Evolutionary conservation across 2,888 invertebrate genomes (phyloP).

Genomic region (Creontiades dilutus): DNA sequence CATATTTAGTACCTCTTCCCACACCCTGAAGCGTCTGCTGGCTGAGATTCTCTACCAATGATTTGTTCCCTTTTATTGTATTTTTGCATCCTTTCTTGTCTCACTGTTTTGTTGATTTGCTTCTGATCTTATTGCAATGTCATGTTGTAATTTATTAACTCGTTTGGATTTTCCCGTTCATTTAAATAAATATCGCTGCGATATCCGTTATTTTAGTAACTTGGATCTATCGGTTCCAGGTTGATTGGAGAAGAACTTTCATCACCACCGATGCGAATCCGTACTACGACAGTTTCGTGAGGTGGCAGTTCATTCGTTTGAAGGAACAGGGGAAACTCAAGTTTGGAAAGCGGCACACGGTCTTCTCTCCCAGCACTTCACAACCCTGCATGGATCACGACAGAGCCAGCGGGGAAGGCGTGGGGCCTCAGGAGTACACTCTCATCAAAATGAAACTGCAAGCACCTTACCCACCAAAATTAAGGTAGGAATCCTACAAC

Average conservation of each 20-base stretch:
- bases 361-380: constrained; percentile 96
- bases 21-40: too few species aligned
- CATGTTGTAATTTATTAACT: too few species aligned
- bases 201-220: neutral
- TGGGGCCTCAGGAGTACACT: constrained; percentile 98
- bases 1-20: too few species aligned
- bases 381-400: constrained; percentile 99
- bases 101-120: too few species aligned
- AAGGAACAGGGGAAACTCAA: constrained; percentile 93
- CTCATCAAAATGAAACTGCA: constrained; percentile 86
- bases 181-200: too few species aligned
- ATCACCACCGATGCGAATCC: constrained; percentile 99
- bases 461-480: constrained; percentile 84
- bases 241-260: constrained; percentile 99
- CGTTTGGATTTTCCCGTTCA: too few species aligned
- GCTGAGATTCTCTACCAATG: too few species aligned
- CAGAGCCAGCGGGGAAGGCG: constrained; percentile 96
- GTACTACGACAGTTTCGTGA: constrained; percentile 97
- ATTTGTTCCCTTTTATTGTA: too few species aligned
- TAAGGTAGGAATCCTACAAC: constrained; percentile 81
- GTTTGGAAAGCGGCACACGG: constrained; percentile 97
- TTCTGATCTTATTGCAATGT: too few species aligned
- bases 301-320: constrained; percentile 96
- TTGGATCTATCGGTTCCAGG: constrained; percentile 80
- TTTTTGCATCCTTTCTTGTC: too few species aligned